A percentile compares a stretch with the other conserved stretches of the same genome.
These are phyloP conservation scores for Polymixis flavicincta DNA, from an alignment of 2,888 invertebrate genomes.

Conservation along the genomic window DNA sequence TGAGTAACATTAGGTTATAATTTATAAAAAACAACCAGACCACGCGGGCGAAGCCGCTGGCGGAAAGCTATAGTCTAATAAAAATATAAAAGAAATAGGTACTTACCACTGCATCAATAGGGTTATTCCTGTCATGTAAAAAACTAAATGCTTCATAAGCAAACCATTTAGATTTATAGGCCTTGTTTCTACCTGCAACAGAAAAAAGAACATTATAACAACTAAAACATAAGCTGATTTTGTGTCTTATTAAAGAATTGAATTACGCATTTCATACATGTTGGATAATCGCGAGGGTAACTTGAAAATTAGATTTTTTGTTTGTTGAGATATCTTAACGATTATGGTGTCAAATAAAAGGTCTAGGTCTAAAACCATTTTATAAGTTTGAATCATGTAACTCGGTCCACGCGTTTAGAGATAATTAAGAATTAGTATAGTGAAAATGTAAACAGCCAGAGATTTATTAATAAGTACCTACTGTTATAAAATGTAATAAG, in stretches of 20 bases:
- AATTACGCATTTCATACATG: too few species aligned
- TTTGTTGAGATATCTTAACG: background rate
- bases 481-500: constrained; percentile 39
- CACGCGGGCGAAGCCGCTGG: too few species aligned
- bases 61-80: too few species aligned
- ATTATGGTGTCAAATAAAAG: background rate
- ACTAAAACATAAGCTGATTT: constrained; percentile 39
- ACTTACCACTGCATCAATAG: constrained; percentile 47
- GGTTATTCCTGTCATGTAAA: constrained; percentile 54
- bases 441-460: background rate
- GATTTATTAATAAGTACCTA: constrained; percentile 24
- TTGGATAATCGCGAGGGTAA: too few species aligned
- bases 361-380: background rate
- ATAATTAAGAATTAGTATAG: background rate
- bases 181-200: constrained; percentile 41
- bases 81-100: constrained; percentile 13
- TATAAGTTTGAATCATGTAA: background rate
- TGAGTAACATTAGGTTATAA: too few species aligned
- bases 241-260: constrained; percentile 13
- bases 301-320: background rate
- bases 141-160: constrained; percentile 51
- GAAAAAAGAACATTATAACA: constrained; percentile 35
- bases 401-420: background rate
- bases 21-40: too few species aligned
- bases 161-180: constrained; percentile 49